phyloP scores from a whole-genome alignment of 2,113 vertebrate species.

The Paratilapia polleni region DNA sequence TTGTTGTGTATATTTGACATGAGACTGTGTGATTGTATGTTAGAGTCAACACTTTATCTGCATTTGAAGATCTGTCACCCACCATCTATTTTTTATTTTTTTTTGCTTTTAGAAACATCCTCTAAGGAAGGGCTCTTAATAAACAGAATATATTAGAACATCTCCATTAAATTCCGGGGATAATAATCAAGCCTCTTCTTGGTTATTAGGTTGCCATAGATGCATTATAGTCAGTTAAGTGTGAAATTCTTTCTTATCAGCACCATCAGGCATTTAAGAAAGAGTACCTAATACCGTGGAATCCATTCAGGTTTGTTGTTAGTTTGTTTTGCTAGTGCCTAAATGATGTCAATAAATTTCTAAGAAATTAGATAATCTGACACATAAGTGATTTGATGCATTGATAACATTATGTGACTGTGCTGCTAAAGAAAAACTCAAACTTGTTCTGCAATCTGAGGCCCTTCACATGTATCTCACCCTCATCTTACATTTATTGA shows the following conservation, averaged over 20 bases:
- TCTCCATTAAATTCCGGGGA: neutral
- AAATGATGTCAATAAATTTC: constrained; percentile 46
- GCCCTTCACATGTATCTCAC: neutral
- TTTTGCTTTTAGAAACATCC: constrained; percentile 6
- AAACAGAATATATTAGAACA: neutral
- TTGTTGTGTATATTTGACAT: constrained; percentile 2
- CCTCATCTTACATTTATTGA: neutral
- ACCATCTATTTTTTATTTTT: neutral
- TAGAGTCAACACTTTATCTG: neutral
- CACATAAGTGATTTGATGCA: constrained; percentile 5
- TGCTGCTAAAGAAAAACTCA: constrained; percentile 8
- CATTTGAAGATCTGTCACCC: neutral
- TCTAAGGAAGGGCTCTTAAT: neutral
- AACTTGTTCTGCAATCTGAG: neutral
- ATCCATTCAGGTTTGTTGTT: neutral
- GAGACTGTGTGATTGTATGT: neutral
- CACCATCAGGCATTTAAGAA: neutral
- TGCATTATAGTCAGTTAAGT: constrained; percentile 3
- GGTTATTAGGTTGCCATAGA: neutral
- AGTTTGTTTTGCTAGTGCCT: neutral
- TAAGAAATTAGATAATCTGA: constrained; percentile 16
- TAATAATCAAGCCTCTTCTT: neutral
- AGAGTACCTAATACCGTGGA: neutral
- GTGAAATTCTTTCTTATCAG: constrained; percentile 11
- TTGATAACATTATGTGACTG: neutral